Evolutionary conservation across 2,113 vertebrate species (phyloP).

Genomic region (Rhynchopsitta pachyrhyncha): DNA sequence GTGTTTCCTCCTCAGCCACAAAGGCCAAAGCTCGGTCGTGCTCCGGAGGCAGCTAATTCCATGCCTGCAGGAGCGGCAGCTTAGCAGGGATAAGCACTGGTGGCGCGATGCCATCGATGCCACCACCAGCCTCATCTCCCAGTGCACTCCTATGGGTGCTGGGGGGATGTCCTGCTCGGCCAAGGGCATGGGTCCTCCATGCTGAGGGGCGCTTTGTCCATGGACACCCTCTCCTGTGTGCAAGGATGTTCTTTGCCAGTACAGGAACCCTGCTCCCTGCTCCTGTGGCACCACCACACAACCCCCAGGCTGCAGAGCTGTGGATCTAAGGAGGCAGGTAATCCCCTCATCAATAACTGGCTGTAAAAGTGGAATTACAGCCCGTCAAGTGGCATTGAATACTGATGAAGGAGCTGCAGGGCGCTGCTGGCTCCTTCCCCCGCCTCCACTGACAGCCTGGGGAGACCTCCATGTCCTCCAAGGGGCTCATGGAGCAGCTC

Average conservation of each 20-base stretch:
- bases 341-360: not conserved
- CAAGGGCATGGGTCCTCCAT: fast-evolving
- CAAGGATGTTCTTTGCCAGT: not conserved
- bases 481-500: not conserved
- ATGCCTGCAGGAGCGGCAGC: fast-evolving
- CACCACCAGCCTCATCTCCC: not conserved
- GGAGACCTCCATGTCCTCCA: not conserved
- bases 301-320: not conserved
- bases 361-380: not conserved
- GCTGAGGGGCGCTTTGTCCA: not conserved
- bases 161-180: not conserved
- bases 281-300: fast-evolving
- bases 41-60: not conserved
- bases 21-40: not conserved
- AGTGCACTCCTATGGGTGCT: not conserved
- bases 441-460: not conserved
- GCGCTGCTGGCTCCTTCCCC: not conserved
- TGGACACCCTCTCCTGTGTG: not conserved
- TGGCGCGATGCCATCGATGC: not conserved
- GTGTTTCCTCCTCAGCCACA: not conserved
- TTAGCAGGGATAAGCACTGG: not conserved
- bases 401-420: not conserved
- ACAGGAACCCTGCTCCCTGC: not conserved
- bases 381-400: not conserved
- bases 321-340: not conserved